These are phyloP conservation scores for Cynocephalus volans DNA, from an alignment of 2,113 vertebrate species.

Conservation along the genomic window DNA sequence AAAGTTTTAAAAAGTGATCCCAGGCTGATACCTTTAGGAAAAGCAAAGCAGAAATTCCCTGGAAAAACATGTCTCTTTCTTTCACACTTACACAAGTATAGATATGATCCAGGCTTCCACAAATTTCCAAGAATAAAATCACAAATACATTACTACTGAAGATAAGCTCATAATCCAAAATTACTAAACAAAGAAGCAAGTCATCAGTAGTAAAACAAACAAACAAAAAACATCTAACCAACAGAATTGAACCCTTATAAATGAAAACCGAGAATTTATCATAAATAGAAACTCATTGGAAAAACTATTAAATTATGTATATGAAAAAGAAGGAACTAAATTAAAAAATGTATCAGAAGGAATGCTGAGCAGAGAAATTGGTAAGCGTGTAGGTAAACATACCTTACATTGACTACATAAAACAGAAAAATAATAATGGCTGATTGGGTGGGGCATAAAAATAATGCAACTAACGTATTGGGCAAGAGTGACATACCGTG, in stretches of 20 bases:
- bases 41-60: slow-evolving; percentile 17
- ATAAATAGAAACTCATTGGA: no score
- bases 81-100: neutral
- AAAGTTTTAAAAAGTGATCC: neutral
- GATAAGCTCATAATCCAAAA: neutral
- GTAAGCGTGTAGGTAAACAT: neutral
- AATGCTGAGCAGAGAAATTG: no score
- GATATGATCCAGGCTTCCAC: neutral
- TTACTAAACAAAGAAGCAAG: neutral
- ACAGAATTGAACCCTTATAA: neutral
- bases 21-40: neutral
- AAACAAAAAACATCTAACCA: neutral
- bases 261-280: no score
- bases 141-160: neutral
- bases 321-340: no score
- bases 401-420: neutral
- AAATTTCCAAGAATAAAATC: slow-evolving; percentile 13
- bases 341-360: no score
- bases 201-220: neutral
- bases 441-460: neutral
- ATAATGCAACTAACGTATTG: neutral
- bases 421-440: slow-evolving; percentile 18
- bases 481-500: neutral
- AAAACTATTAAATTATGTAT: no score
- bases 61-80: neutral